Evolutionary conservation across 30 jellyfish, hydroid and myxozoan genomes (phyloP).

Genomic region (Cassiopea andromeda): DNA sequence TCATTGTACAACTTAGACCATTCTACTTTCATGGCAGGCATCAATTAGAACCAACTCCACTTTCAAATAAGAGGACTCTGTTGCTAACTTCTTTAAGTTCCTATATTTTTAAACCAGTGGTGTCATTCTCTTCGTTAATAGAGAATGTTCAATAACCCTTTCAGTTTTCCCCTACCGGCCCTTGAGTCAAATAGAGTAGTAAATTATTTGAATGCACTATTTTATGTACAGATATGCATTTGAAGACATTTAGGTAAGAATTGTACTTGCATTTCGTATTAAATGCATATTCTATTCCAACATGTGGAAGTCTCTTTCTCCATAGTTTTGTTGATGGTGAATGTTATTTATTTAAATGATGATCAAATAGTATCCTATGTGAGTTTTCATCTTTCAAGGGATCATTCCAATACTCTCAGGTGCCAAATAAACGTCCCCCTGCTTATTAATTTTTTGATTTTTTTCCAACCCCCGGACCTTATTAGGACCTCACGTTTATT

Average conservation of each 20-base stretch:
- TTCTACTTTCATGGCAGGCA: no score
- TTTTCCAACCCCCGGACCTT: no score
- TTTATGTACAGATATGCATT: constrained; percentile 3
- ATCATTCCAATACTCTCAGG: not conserved
- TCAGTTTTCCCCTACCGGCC: not conserved
- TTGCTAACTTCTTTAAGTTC: not conserved
- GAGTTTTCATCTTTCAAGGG: not conserved
- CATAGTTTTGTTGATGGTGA: not conserved
- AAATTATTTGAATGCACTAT: constrained; percentile 24
- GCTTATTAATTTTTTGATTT: no score
- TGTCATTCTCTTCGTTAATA: not conserved
- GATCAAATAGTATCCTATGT: not conserved
- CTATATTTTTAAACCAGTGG: not conserved
- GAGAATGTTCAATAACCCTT: not conserved
- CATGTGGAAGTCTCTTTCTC: not conserved
- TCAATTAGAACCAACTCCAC: no score
- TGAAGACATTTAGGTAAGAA: not conserved
- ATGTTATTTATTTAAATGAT: not conserved
- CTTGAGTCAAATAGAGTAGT: not conserved
- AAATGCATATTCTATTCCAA: not conserved
- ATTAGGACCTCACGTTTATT: no score
- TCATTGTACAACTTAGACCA: not conserved
- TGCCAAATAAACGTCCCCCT: no score
- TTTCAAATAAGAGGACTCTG: no score
- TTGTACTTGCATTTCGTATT: not conserved